Evolutionary conservation across 2,113 vertebrate species (phyloP), one percentile per base, ranked within the genome.

Genomic region (Onychostoma macrolepis): DNA sequence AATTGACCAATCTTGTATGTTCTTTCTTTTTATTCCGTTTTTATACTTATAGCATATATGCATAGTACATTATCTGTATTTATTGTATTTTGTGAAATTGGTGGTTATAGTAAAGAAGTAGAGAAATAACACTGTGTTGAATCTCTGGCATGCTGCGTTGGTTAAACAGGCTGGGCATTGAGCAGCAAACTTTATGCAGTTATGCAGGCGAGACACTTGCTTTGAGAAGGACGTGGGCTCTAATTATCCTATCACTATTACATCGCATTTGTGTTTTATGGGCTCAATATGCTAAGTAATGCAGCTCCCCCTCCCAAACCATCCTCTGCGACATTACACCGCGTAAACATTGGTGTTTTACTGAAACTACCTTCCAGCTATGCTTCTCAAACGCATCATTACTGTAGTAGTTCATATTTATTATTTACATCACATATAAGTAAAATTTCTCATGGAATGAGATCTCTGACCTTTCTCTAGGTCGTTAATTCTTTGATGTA

Each of bases 401-500:
- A 8, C 43, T 28, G 11, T 45, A 45, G 72, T 28, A 15, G 43
- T 77, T 77, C n/a, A 48, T n/a, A 28, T 76, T 28, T 76, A 9
- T 48, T 19, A 48, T 50, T 50, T 48, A n/a, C 6, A 28, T 77
- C 3, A 17, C 6, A 77, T 48, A 77, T 17, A 48, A 19, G n/a
- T 48, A 17, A 28, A 77, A 77, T 28, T 17, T 17, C 0, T 50
- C 1, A 28, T 28, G 11, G 15, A 77, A 45, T 10, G 13, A 48
- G 6, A 77, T 76, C n/a, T 48, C n/a, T 28, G 41, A 99, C 98
- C 97, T 97, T 98, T 99, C 93, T 99, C 98, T 87, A 99, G 94
- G 93, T 99, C 97, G 41, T 96, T 98, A 95, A 99, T 97, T 83
- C 98, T 95, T 91, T 99, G 97, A 91, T 99, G 98, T 91, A 99